These are phyloP conservation scores for Sphyrna mokarran DNA, from an alignment of 2,113 vertebrate genomes.

Conservation along the genomic window DNA sequence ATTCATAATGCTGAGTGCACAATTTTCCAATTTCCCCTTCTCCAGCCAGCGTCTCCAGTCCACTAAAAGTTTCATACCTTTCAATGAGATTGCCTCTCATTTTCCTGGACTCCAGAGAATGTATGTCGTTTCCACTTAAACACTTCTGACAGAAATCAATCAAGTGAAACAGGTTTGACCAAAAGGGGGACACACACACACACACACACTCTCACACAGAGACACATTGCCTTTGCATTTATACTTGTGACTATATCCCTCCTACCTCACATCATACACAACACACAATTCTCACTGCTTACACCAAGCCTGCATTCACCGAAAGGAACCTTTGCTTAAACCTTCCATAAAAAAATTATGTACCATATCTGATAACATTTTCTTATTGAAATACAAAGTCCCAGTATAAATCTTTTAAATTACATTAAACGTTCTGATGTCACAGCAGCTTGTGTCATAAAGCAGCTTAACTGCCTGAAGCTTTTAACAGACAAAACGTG, in stretches of 20 bases:
- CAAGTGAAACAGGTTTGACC: not conserved
- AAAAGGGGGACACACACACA: no score
- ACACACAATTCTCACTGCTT: not conserved
- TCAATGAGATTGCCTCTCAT: not conserved
- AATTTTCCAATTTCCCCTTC: no score
- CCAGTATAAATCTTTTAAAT: not conserved
- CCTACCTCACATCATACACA: not conserved
- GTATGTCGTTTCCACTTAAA: not conserved
- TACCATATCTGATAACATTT: not conserved
- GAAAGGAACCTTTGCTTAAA: not conserved
- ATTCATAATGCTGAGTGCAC: not conserved
- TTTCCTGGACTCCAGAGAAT: no score
- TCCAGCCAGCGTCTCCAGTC: not conserved
- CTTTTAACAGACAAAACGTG: not conserved
- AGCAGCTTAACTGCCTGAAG: constrained; percentile 1
- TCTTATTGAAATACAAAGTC: not conserved
- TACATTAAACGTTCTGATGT: constrained; percentile 18
- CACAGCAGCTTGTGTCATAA: constrained; percentile 12
- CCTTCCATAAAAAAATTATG: not conserved
- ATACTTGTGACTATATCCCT: not conserved
- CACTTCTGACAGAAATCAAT: not conserved
- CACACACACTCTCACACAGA: not conserved
- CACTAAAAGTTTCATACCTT: not conserved
- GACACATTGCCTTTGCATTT: not conserved
- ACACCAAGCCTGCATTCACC: not conserved